These are phyloP conservation scores for Erpobdella octoculata DNA, from an alignment of 2,888 invertebrate species.

Conservation along the genomic window DNA sequence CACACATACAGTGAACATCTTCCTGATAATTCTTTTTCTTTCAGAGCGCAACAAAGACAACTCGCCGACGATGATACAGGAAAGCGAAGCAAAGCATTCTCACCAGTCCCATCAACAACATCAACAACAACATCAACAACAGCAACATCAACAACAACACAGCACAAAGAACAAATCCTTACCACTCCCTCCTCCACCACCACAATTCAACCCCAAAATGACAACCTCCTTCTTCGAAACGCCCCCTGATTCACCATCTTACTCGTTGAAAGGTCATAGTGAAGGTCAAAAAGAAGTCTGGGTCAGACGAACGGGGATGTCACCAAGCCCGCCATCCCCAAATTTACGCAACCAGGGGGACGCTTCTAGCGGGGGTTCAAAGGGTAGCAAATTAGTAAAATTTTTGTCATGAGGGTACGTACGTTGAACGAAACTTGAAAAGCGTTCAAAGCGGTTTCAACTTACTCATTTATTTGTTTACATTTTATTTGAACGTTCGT, in stretches of 20 bases:
- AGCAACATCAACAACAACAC: background rate
- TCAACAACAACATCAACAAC: background rate
- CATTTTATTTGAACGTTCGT: too few relatives aligned
- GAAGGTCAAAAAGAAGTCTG: slow-evolving; percentile 2
- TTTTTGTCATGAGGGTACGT: background rate
- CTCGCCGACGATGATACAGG: too few relatives aligned
- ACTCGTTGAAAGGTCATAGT: background rate
- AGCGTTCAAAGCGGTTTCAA: too few relatives aligned
- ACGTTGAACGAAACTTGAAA: background rate
- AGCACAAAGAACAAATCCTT: background rate
- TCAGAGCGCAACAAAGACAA: too few relatives aligned
- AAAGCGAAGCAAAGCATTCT: too few relatives aligned
- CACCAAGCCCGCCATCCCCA: background rate
- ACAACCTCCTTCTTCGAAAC: slow-evolving; percentile 12
- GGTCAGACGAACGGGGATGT: background rate
- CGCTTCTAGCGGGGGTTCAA: background rate
- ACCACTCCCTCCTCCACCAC: slow-evolving; percentile 7
- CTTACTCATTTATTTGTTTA: too few relatives aligned
- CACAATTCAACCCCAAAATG: slow-evolving; percentile 1
- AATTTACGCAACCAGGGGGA: too few relatives aligned
- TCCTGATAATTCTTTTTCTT: too few relatives aligned
- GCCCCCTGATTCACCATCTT: slow-evolving; percentile 11
- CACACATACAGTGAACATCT: too few relatives aligned
- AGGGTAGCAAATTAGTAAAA: background rate
- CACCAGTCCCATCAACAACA: too few relatives aligned